Base-by-base conservation (phyloP, 2,113 vertebrate genomes). In the Triplophysa rosa region DNA sequence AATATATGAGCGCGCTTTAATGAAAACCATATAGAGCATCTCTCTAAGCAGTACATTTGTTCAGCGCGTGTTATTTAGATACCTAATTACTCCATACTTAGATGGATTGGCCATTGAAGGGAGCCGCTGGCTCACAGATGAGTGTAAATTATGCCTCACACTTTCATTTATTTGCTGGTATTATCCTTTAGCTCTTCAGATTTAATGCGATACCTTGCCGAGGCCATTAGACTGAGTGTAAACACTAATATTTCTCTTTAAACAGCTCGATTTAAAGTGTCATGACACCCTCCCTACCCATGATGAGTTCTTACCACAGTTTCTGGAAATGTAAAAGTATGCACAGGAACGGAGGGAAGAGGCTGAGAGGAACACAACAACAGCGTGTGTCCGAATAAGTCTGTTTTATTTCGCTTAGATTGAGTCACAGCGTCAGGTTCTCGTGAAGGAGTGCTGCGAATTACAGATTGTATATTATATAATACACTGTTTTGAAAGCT, bases 181-280 rank as follows among this genome's bases (percentile, higher is more conserved):
- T 49, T 66, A 24, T 83, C 72, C 37, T 80, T 63, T 58, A 65
- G 69, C 52, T 42, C 33, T 71, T 21, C 65, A 17, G 13, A 6
- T 16, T 83, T 80, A 80, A 83, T 76, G 82, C 70, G 23, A 5
- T 42, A 49, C 71, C 67, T 61, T 80, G 52, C 62, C 13, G 59
- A 76, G 49, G 17, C 54, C 66, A 70, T 80, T 71, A 77, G 58
- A 47, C 49, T 13, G 62, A 62, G n/a, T 73, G 73, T 77, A 80
- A 80, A 77, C 73, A 77, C 67, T 80, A 54, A 69, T 75, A 69
- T 70, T 76, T 77, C 26, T 76, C 58, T 77, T 76, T 40, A 67
- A 77, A 80, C 67, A 47, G 67, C 65, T 63, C 10, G 12, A 23
- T 71, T 79, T 83, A 74, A 62, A 79, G 10, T 59, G 29, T 17